phyloP scores from a whole-genome alignment of 2,797 vertebrate genomes.

The Macropus fuliginosus region DNA sequence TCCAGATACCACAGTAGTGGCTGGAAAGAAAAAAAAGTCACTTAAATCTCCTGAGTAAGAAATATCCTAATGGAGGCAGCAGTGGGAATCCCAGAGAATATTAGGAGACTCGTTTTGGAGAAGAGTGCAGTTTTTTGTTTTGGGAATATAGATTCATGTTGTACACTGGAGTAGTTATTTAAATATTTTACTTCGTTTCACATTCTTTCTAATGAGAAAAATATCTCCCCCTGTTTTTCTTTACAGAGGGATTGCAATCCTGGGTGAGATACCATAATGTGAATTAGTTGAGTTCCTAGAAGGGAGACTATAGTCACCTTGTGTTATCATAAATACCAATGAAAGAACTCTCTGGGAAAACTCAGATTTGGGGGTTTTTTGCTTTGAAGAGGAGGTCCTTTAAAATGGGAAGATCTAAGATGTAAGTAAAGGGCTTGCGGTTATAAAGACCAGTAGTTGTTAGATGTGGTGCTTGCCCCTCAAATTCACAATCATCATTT shows the following conservation, averaged over 20 bases:
- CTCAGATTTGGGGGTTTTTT: background rate
- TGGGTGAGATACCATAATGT: background rate
- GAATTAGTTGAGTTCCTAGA: background rate
- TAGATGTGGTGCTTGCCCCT: background rate
- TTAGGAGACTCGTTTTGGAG: constrained; percentile 15
- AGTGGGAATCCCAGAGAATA: background rate
- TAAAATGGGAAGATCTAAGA: background rate
- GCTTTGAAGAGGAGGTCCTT: background rate
- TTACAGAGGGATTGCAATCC: background rate
- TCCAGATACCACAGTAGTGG: background rate
- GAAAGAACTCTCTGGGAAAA: background rate
- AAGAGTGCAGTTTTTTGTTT: constrained; percentile 3
- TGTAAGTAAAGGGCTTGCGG: background rate
- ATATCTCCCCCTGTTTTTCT: background rate
- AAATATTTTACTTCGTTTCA: background rate
- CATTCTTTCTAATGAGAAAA: constrained; percentile 32
- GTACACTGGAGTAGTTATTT: background rate
- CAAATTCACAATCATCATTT: background rate
- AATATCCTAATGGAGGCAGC: background rate
- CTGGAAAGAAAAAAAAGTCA: background rate
- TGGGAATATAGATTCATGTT: constrained; percentile 4
- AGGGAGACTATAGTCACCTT: background rate
- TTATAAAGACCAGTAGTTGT: background rate
- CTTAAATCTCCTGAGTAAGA: background rate
- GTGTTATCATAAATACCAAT: background rate